phyloP scores from a whole-genome alignment of 2,888 invertebrate species.

The Plutella xylostella region DNA sequence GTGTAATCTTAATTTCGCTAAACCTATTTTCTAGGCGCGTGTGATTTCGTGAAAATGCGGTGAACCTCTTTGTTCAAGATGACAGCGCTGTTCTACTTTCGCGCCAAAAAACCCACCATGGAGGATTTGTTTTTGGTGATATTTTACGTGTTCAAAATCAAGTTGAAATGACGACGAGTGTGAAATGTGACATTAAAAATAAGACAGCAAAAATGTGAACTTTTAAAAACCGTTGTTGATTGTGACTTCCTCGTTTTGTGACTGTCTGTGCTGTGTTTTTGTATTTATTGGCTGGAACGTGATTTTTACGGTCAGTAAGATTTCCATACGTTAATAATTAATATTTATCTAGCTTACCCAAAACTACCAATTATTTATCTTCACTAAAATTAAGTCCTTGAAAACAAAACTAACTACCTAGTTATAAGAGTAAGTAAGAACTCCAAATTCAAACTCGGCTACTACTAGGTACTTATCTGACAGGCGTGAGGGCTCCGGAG shows the following conservation, averaged over 20 bases:
- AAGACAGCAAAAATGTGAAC: slow-evolving; percentile 39
- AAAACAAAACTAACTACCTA: too few species aligned
- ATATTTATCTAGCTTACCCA: neutral
- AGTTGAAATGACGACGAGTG: slow-evolving; percentile 57
- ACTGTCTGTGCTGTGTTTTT: slow-evolving; percentile 14
- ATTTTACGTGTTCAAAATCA: slow-evolving; percentile 59
- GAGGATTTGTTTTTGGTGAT: slow-evolving; percentile 39
- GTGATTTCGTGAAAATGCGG: slow-evolving; percentile 18
- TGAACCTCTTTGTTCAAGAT: slow-evolving; percentile 27
- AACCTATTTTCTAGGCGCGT: slow-evolving; percentile 18
- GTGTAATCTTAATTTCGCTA: slow-evolving; percentile 26
- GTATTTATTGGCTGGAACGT: neutral
- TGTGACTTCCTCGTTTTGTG: slow-evolving; percentile 15
- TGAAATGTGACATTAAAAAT: slow-evolving; percentile 21
- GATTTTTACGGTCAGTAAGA: neutral
- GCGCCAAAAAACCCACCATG: slow-evolving; percentile 59
- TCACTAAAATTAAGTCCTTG: too few species aligned
- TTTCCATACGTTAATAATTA: neutral
- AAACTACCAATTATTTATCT: too few species aligned
- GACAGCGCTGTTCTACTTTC: slow-evolving; percentile 36
- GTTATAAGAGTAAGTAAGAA: too few species aligned
- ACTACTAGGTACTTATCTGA: too few species aligned
- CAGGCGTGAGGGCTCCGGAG: too few species aligned
- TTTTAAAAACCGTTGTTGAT: slow-evolving; percentile 12
- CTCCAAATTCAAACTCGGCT: too few species aligned